These are phyloP conservation scores for Papilio elwesi DNA, from an alignment of 2,888 invertebrate species.

Conservation along the genomic window DNA sequence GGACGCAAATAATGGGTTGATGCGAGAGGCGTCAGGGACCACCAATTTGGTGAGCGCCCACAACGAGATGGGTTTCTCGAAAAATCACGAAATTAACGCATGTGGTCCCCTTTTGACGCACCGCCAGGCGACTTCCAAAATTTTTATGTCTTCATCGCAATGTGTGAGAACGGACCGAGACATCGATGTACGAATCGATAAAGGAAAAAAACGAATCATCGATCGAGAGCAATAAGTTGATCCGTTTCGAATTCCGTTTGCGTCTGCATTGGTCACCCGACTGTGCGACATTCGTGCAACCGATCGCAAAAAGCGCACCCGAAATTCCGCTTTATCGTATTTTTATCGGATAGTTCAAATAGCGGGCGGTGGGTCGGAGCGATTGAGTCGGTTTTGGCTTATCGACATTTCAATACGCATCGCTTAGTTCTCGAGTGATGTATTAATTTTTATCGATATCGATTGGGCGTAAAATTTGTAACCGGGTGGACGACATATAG, in stretches of 20 bases:
- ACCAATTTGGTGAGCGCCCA: constrained; percentile 76
- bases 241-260: constrained; percentile 72
- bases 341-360: constrained; percentile 64
- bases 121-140: constrained; percentile 70
- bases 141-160: constrained; percentile 81
- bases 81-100: constrained; percentile 72
- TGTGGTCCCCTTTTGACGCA: constrained; percentile 79
- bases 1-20: constrained; percentile 76
- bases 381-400: constrained; percentile 66
- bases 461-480: constrained; percentile 82
- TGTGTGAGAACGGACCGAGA: constrained; percentile 69
- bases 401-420: constrained; percentile 50
- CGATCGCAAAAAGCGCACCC: constrained; percentile 69
- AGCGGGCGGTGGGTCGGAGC: constrained; percentile 52
- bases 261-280: constrained; percentile 67
- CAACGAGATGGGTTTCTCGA: constrained; percentile 61
- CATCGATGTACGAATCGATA: constrained; percentile 60
- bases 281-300: constrained; percentile 77
- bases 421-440: constrained; percentile 61
- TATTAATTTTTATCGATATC: constrained; percentile 78
- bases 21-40: constrained; percentile 78
- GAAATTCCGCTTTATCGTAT: constrained; percentile 67
- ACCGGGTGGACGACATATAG: constrained; percentile 63
- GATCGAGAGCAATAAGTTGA: constrained; percentile 64
- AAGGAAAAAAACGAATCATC: constrained; percentile 60